Conservation (phyloP, 2,888 invertebrate species). For the Melanostoma scalare region DNA sequence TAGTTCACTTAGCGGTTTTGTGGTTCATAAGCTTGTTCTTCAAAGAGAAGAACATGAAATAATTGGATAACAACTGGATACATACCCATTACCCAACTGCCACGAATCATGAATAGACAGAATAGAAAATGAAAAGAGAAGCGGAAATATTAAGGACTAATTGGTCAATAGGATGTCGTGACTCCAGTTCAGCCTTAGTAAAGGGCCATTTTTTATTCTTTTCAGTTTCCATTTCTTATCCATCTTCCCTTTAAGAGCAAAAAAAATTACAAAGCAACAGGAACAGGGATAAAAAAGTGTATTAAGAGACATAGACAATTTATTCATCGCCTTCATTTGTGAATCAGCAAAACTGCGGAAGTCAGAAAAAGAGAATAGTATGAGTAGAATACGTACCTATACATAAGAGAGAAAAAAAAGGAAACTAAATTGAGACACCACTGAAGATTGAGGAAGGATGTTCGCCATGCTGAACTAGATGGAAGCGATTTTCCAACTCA, state of each 20-base stretch:
- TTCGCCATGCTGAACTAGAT: slow-evolving; percentile 47
- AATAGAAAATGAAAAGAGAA: slow-evolving; percentile 20
- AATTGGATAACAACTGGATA: slow-evolving; percentile 58
- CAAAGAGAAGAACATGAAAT: slow-evolving; percentile 48
- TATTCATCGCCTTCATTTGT: slow-evolving; percentile 60
- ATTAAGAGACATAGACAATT: slow-evolving; percentile 53
- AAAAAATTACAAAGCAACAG: slow-evolving; percentile 14
- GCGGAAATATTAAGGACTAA: slow-evolving; percentile 69
- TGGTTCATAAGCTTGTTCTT: slow-evolving; percentile 19
- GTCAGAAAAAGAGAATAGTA: slow-evolving; percentile 36
- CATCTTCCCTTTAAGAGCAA: background rate
- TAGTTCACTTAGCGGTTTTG: slow-evolving; percentile 30
- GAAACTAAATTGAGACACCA: slow-evolving; percentile 13
- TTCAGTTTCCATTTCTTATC: slow-evolving; percentile 12
- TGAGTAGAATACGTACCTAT: background rate
- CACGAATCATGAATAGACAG: slow-evolving; percentile 28
- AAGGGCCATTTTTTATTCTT: slow-evolving; percentile 23
- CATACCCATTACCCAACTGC: background rate
- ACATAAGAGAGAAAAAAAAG: slow-evolving; percentile 11
- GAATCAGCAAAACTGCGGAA: slow-evolving; percentile 42
- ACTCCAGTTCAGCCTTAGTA: slow-evolving; percentile 19
- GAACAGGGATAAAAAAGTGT: slow-evolving; percentile 25
- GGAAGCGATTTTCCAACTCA: slow-evolving; percentile 65
- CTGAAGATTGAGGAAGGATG: slow-evolving; percentile 55
- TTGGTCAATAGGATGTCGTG: slow-evolving; percentile 68